Evolutionary conservation across 1,140 invertebrate genomes (phyloP).

Genomic region (Drosophila burlai): DNA sequence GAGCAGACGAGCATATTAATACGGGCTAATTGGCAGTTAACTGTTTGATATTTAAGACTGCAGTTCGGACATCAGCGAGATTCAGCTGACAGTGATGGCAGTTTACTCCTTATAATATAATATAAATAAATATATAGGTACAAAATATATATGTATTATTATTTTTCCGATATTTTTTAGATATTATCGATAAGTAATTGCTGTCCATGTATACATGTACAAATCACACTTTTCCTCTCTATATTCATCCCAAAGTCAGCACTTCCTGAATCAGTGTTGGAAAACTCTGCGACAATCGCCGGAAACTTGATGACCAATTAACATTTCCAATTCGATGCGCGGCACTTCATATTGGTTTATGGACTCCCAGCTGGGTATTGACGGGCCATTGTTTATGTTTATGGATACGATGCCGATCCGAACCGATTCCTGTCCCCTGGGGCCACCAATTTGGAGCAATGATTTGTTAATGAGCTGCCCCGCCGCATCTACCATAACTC

Average conservation of each 20-base stretch:
- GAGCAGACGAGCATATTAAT: slow-evolving; percentile 65
- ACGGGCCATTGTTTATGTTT: slow-evolving; percentile 18
- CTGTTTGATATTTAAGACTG: slow-evolving; percentile 73
- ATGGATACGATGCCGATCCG: slow-evolving; percentile 6
- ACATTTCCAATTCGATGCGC: slow-evolving; percentile 29
- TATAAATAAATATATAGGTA: not conserved
- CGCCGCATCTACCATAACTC: slow-evolving; percentile 39
- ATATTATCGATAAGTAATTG: too few species aligned
- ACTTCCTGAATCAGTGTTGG: slow-evolving; percentile 41
- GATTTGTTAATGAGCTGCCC: slow-evolving; percentile 52
- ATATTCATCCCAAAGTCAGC: too few species aligned
- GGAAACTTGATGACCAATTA: slow-evolving; percentile 33
- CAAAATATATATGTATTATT: too few species aligned
- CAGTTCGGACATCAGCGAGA: slow-evolving; percentile 12
- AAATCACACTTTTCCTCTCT: too few species aligned
- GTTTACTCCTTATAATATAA: not conserved
- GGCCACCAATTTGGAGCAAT: slow-evolving; percentile 37
- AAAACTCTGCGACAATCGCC: not conserved
- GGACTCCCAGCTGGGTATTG: slow-evolving; percentile 1
- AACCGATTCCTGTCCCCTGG: not conserved
- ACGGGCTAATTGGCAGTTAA: slow-evolving; percentile 69
- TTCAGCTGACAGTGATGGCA: not conserved
- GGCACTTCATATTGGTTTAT: slow-evolving; percentile 21
- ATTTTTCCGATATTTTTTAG: too few species aligned
- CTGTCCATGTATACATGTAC: too few species aligned